These are phyloP conservation scores for Sialis lutaria DNA, from an alignment of 2,888 invertebrate genomes.

Conservation along the genomic window DNA sequence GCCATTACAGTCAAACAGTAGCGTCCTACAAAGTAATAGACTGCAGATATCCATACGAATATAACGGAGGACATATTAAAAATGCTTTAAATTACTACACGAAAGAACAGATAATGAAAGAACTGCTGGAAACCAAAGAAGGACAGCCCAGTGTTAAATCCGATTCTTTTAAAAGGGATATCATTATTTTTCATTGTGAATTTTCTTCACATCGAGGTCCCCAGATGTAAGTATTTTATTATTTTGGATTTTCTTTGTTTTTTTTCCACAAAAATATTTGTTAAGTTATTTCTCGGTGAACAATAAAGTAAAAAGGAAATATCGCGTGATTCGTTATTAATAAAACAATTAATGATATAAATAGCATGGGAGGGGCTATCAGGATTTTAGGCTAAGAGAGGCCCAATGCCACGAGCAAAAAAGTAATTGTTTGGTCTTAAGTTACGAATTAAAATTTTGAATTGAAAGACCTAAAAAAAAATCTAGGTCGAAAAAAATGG, in stretches of 20 bases:
- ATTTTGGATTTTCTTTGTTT: not conserved
- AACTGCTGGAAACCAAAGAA: conserved; percentile 30
- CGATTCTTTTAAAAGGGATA: conserved; percentile 33
- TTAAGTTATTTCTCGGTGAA: not conserved
- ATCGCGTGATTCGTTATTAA: too few species aligned
- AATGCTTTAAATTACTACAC: conserved; percentile 74
- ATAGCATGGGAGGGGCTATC: too few species aligned
- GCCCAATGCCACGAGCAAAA: too few species aligned
- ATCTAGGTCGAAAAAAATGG: too few species aligned
- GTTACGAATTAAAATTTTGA: too few species aligned
- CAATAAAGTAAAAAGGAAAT: too few species aligned
- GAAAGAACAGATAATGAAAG: conserved; percentile 49
- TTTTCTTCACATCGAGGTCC: conserved; percentile 94
- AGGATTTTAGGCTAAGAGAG: too few species aligned
- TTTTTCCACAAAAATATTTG: not conserved
- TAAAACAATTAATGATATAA: too few species aligned
- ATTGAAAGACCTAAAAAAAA: too few species aligned
- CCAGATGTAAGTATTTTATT: conserved; percentile 39
- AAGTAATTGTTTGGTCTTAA: too few species aligned
- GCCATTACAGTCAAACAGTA: conserved; percentile 45
- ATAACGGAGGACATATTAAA: conserved; percentile 73
- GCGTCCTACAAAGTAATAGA: conserved; percentile 68
- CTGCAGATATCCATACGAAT: conserved; percentile 93
- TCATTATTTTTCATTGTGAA: conserved; percentile 94
- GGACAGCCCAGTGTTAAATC: conserved; percentile 8